phyloP scores from a whole-genome alignment of 92 coral and sea anemone genomes.

The Epizoanthus rinbou region DNA sequence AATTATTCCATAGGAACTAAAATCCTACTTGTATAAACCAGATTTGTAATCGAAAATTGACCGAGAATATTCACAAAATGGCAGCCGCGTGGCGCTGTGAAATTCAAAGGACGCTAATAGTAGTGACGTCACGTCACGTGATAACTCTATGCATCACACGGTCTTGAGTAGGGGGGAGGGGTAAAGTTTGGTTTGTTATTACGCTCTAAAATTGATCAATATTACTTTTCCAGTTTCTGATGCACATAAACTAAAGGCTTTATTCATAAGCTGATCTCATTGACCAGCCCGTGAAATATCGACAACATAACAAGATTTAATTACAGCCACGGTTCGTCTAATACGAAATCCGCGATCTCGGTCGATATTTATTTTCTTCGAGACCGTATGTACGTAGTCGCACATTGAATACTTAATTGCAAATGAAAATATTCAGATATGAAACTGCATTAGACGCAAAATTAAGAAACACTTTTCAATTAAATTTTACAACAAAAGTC shows the following conservation, averaged over 20 bases:
- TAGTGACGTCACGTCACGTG: too few species aligned
- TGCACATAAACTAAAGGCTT: slow-evolving; percentile 18
- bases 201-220: slow-evolving; percentile 9
- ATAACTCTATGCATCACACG: too few species aligned
- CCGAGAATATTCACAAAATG: too few species aligned
- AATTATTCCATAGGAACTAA: neutral
- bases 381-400: slow-evolving; percentile 20
- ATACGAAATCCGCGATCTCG: slow-evolving; percentile 16
- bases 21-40: too few species aligned
- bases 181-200: slow-evolving; percentile 10
- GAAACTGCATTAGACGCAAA: neutral
- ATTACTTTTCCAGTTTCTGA: slow-evolving; percentile 14
- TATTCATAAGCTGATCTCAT: slow-evolving; percentile 7
- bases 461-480: slow-evolving; percentile 6
- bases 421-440: slow-evolving; percentile 8
- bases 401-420: slow-evolving; percentile 17
- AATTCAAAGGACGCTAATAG: too few species aligned
- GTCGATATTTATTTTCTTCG: slow-evolving; percentile 18
- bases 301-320: neutral
- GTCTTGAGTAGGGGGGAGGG: too few species aligned
- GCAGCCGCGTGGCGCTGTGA: too few species aligned
- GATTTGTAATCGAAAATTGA: too few species aligned
- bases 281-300: slow-evolving; percentile 11
- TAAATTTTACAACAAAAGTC: slow-evolving; percentile 4
- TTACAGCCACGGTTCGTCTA: slow-evolving; percentile 10